Evolutionary conservation across 2,797 vertebrate species (phyloP).

Genomic region (Glyptemys insculpta): DNA sequence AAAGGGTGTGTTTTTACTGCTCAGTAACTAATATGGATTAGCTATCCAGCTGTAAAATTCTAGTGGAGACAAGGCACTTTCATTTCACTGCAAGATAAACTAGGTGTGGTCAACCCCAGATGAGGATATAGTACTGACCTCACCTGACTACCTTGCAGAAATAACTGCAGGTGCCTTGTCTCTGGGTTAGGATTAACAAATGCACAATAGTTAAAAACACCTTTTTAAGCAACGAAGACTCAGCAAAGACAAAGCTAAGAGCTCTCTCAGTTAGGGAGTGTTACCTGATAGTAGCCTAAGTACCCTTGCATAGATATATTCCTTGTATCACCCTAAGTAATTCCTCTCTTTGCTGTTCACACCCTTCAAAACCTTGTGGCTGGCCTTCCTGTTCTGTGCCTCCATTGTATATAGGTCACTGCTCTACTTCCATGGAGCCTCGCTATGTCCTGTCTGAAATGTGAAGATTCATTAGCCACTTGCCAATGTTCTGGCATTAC

Average conservation of each 20-base stretch:
- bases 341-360: constrained; percentile 32
- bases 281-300: background rate
- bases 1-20: background rate
- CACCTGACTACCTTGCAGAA: background rate
- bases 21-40: background rate
- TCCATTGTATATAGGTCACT: constrained; percentile 68
- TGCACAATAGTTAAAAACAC: background rate
- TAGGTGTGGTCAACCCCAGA: background rate
- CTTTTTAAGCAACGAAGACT: background rate
- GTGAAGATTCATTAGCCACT: constrained; percentile 67
- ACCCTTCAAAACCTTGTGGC: constrained; percentile 12
- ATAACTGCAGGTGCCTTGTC: background rate
- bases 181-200: background rate
- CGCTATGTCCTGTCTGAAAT: constrained; percentile 48
- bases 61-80: background rate
- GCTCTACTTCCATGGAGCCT: constrained; percentile 49
- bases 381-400: background rate
- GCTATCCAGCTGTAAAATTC: background rate
- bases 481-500: constrained; percentile 54
- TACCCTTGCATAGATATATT: background rate
- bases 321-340: background rate
- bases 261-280: background rate
- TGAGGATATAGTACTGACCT: constrained; percentile 1
- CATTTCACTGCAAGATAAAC: constrained; percentile 13
- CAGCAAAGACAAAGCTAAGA: background rate